phyloP scores from a whole-genome alignment of 1,140 invertebrate species.

The Coboldia fuscipes region DNA sequence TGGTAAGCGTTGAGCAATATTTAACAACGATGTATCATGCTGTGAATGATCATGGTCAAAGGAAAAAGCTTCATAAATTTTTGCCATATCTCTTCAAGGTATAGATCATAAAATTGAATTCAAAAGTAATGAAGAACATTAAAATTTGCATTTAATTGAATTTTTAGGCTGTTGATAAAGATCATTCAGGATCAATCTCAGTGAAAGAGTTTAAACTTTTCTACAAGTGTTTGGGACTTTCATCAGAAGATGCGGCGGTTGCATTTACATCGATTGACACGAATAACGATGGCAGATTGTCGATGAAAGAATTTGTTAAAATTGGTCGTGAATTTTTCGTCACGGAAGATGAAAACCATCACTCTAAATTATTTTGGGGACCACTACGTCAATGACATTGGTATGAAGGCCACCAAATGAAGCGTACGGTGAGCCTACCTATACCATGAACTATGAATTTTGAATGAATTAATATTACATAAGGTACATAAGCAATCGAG shows the following conservation, averaged over 20 bases:
- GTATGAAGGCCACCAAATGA: too few species aligned
- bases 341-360: slow-evolving; percentile 45
- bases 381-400: too few species aligned
- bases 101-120: slow-evolving; percentile 6
- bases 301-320: slow-evolving; percentile 52
- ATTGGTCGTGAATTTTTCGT: slow-evolving; percentile 58
- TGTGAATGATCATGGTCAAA: slow-evolving; percentile 46
- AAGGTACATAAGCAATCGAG: too few species aligned
- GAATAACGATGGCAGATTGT: slow-evolving; percentile 53
- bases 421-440: too few species aligned
- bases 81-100: slow-evolving; percentile 62
- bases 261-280: slow-evolving; percentile 55
- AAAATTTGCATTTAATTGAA: slow-evolving; percentile 4
- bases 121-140: neutral
- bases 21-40: slow-evolving; percentile 59
- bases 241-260: slow-evolving; percentile 45
- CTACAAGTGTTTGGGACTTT: slow-evolving; percentile 52
- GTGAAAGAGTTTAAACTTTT: slow-evolving; percentile 63
- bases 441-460: too few species aligned
- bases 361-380: slow-evolving; percentile 70
- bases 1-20: slow-evolving; percentile 58
- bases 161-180: slow-evolving; percentile 56
- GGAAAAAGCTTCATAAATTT: slow-evolving; percentile 48
- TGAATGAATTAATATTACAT: too few species aligned
- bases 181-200: slow-evolving; percentile 51